A percentile compares a stretch with the other conserved stretches of the same genome.
These are phyloP conservation scores for Andrena cerasifolii DNA, from an alignment of 1,140 invertebrate genomes.

Conservation along the genomic window DNA sequence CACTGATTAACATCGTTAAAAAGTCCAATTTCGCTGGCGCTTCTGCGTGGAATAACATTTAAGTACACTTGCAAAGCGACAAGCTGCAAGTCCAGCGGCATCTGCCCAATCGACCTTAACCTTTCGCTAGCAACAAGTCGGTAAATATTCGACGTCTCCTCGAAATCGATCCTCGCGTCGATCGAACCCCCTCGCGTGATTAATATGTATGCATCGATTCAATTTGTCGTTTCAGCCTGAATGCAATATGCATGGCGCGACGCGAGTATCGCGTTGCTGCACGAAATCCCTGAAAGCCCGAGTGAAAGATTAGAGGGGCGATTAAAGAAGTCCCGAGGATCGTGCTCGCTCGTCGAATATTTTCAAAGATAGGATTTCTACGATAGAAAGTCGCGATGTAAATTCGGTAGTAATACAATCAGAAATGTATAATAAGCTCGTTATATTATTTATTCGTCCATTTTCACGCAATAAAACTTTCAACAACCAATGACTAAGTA, in stretches of 20 bases:
- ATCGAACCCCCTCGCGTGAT: background rate
- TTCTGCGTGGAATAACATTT: background rate
- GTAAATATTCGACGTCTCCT: background rate
- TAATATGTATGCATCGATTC: constrained; percentile 7
- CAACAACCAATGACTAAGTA: too few relatives aligned
- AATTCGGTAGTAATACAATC: too few relatives aligned
- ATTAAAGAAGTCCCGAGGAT: constrained; percentile 2
- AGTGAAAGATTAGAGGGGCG: too few relatives aligned
- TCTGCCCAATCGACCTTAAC: too few relatives aligned
- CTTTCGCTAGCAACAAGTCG: background rate
- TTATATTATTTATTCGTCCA: too few relatives aligned
- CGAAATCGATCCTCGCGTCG: too few relatives aligned
- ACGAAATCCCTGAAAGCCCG: background rate
- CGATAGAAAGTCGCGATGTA: background rate
- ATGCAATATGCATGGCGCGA: background rate
- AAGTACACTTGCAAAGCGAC: too few relatives aligned
- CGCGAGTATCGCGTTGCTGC: background rate
- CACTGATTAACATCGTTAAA: background rate
- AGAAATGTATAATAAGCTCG: too few relatives aligned
- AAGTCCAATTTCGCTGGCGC: background rate
- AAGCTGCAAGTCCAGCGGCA: too few relatives aligned
- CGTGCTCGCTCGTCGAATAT: background rate
- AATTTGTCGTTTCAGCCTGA: constrained; percentile 3
- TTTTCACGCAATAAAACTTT: too few relatives aligned
- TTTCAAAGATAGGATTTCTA: background rate